These are phyloP conservation scores for Ecliptopera silaceata DNA, from an alignment of 2,888 invertebrate genomes.

Conservation along the genomic window DNA sequence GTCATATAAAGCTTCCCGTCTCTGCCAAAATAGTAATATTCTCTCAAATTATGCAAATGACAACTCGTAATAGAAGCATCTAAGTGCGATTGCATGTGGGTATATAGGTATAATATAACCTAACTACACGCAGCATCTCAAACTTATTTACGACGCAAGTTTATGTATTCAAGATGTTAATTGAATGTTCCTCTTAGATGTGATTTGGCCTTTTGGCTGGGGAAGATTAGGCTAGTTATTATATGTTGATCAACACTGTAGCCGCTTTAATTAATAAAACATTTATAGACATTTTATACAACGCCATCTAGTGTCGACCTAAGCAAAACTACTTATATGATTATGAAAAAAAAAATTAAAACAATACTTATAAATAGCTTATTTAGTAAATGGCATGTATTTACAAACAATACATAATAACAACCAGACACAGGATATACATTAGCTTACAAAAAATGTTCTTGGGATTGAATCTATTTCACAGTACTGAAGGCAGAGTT, in stretches of 20 bases:
- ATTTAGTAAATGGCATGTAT: no score
- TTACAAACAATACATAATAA: no score
- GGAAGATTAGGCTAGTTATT: constrained; percentile 17
- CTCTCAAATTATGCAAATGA: not conserved
- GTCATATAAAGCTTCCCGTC: not conserved
- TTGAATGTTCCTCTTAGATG: constrained; percentile 29
- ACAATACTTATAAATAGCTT: no score
- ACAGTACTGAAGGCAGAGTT: no score
- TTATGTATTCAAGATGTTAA: constrained; percentile 34
- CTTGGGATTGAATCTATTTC: no score
- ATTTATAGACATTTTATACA: no score
- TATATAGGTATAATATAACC: not conserved
- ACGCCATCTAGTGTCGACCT: no score
- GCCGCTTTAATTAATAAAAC: no score
- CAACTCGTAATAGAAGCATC: not conserved
- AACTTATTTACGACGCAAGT: constrained; percentile 37
- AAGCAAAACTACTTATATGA: no score
- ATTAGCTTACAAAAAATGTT: no score
- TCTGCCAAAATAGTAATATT: not conserved
- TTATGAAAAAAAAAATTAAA: no score
- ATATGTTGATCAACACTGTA: not conserved
- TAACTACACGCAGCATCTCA: constrained; percentile 23
- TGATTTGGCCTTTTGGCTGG: constrained; percentile 23
- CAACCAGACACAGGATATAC: no score
- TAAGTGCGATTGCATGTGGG: not conserved